These are phyloP conservation scores for Mythimna pallens DNA, from an alignment of 2,888 invertebrate genomes.

Conservation along the genomic window DNA sequence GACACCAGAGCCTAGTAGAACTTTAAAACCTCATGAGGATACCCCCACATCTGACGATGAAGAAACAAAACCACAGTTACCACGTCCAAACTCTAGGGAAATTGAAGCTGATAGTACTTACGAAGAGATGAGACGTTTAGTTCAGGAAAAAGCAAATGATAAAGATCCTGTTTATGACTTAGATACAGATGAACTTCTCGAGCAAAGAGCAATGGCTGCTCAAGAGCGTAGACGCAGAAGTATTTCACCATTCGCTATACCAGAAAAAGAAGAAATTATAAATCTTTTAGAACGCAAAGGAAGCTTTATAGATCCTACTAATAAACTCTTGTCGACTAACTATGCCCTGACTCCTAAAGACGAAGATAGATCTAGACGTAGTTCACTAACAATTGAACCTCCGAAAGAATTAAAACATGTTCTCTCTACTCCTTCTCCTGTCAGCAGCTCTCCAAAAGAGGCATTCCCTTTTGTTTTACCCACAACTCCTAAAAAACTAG, in stretches of 20 bases:
- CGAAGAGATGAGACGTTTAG: slow-evolving; percentile 87
- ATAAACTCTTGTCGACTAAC: slow-evolving; percentile 86
- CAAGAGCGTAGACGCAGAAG: slow-evolving; percentile 87
- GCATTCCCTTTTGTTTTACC: slow-evolving; percentile 78
- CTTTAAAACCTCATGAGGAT: slow-evolving; percentile 90
- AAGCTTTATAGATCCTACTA: slow-evolving; percentile 88
- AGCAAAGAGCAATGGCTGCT: slow-evolving; percentile 84
- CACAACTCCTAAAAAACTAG: slow-evolving; percentile 82
- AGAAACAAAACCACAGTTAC: slow-evolving; percentile 73
- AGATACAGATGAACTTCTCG: slow-evolving; percentile 85
- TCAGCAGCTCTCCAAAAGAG: slow-evolving; percentile 80
- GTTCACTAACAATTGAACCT: slow-evolving; percentile 80
- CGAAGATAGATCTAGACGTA: slow-evolving; percentile 78
- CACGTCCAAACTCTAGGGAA: slow-evolving; percentile 80
- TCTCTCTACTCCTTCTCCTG: slow-evolving; percentile 78
- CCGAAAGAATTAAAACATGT: slow-evolving; percentile 72
- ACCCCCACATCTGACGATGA: slow-evolving; percentile 92
- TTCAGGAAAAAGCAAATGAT: slow-evolving; percentile 80
- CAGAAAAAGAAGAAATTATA: slow-evolving; percentile 81
- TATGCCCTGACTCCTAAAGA: slow-evolving; percentile 85
- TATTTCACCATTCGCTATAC: slow-evolving; percentile 88
- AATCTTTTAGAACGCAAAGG: slow-evolving; percentile 82
- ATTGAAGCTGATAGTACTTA: slow-evolving; percentile 88
- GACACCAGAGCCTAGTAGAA: slow-evolving; percentile 87
- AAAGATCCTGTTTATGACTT: slow-evolving; percentile 88